Percentiles rank a stretch among this genome's conserved stretches.
These are phyloP conservation scores for Pseudopodoces humilis DNA, from an alignment of 2,113 vertebrate genomes.

Conservation along the genomic window DNA sequence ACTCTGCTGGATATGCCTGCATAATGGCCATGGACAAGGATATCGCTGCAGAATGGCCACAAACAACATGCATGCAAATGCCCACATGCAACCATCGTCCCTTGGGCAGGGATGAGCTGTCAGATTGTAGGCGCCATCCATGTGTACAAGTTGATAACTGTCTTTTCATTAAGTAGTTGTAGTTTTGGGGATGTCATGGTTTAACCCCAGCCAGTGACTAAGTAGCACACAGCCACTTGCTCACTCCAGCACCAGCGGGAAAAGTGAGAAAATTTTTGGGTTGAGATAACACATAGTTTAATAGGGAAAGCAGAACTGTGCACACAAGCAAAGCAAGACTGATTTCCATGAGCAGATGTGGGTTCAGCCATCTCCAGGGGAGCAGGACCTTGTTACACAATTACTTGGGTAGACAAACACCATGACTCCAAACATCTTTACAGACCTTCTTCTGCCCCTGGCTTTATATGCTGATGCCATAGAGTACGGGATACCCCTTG, in stretches of 20 bases:
- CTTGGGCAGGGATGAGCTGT: background rate
- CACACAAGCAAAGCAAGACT: background rate
- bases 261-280: background rate
- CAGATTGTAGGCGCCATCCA: background rate
- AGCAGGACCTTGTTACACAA: background rate
- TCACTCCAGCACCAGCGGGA: background rate
- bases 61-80: fast-evolving
- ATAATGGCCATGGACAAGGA: background rate
- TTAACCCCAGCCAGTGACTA: background rate
- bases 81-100: fast-evolving
- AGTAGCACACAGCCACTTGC: background rate
- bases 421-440: background rate
- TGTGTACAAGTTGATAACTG: background rate
- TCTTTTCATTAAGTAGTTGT: background rate
- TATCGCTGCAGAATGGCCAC: background rate
- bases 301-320: background rate
- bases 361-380: background rate
- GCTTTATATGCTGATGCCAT: background rate
- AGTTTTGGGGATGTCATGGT: fast-evolving
- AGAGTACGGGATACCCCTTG: background rate
- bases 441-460: background rate
- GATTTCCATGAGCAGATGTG: background rate
- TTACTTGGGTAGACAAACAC: background rate
- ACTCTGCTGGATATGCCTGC: background rate
- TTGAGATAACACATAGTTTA: background rate